phyloP scores from a whole-genome alignment of 2,113 vertebrate species.

The Nesogale talazaci region DNA sequence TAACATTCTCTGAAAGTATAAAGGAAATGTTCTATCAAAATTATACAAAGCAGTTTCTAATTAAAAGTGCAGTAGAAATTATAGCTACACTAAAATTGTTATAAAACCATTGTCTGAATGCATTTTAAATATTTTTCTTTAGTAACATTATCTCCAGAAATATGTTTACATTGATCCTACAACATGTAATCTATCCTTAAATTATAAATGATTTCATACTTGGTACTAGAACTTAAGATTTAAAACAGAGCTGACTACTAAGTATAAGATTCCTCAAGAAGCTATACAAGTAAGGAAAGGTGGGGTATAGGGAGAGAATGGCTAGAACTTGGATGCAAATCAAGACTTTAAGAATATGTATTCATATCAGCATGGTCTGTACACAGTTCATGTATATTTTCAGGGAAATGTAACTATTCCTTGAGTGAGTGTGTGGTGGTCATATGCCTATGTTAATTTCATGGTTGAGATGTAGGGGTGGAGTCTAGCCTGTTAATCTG shows the following conservation, averaged over 20 bases:
- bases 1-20: neutral
- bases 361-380: too few species aligned
- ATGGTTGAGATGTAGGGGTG: too few species aligned
- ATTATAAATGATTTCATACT: neutral
- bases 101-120: neutral
- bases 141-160: neutral
- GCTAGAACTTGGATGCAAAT: too few species aligned
- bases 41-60: neutral
- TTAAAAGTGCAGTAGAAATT: neutral
- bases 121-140: neutral
- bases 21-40: neutral
- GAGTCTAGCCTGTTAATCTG: too few species aligned
- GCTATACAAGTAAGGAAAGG: too few species aligned
- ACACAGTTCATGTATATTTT: too few species aligned
- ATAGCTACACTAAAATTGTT: neutral
- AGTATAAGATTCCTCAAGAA: rapidly evolving
- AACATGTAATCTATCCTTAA: neutral
- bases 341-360: too few species aligned
- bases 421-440: too few species aligned
- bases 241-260: rapidly evolving
- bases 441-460: too few species aligned
- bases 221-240: too few species aligned
- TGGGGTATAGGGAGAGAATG: too few species aligned
- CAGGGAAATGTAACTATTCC: too few species aligned
- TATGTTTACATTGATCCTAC: neutral